A percentile compares a stretch with the other conserved stretches of the same genome.
These are phyloP conservation scores for Nycticryphes semicollaris DNA, from an alignment of 2,113 vertebrate species.

Conservation along the genomic window DNA sequence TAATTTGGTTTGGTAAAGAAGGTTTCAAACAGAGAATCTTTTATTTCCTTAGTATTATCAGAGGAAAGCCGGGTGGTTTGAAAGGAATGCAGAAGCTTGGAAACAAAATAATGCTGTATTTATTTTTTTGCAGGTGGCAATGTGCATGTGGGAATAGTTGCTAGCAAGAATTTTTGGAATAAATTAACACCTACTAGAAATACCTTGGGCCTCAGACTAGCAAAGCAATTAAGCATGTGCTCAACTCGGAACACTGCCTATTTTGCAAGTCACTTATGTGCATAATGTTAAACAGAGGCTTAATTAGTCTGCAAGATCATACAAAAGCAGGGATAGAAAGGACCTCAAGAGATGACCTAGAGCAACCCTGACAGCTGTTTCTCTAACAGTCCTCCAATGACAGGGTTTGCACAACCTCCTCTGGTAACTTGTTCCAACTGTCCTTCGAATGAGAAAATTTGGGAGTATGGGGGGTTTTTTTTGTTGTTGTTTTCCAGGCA, in stretches of 20 bases:
- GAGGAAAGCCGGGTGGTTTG: slow-evolving; percentile 18
- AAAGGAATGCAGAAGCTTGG: slow-evolving; percentile 45
- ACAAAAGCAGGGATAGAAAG: slow-evolving; percentile 1
- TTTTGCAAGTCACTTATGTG: neutral
- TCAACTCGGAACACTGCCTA: neutral
- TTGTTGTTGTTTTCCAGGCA: neutral
- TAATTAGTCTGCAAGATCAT: slow-evolving; percentile 33
- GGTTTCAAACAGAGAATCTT: neutral
- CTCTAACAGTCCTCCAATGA: neutral
- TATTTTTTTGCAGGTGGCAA: slow-evolving; percentile 52
- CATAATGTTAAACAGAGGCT: slow-evolving; percentile 27
- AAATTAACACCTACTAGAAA: slow-evolving; percentile 60
- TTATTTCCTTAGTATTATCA: slow-evolving; percentile 43
- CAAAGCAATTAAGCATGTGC: slow-evolving; percentile 41
- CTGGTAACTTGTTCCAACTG: neutral
- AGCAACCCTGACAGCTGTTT: slow-evolving; percentile 18
- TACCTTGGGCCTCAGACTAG: slow-evolving; percentile 29
- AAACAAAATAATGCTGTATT: slow-evolving; percentile 36
- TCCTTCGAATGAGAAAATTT: neutral
- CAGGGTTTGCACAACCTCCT: neutral
- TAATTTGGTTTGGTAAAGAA: neutral
- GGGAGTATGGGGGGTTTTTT: neutral
- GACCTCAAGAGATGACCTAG: slow-evolving; percentile 9
- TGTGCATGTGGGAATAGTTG: slow-evolving; percentile 32
- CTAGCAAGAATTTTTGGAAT: slow-evolving; percentile 43